Conservation (phyloP, 2,113 vertebrate species). For the Scolopax mira region DNA sequence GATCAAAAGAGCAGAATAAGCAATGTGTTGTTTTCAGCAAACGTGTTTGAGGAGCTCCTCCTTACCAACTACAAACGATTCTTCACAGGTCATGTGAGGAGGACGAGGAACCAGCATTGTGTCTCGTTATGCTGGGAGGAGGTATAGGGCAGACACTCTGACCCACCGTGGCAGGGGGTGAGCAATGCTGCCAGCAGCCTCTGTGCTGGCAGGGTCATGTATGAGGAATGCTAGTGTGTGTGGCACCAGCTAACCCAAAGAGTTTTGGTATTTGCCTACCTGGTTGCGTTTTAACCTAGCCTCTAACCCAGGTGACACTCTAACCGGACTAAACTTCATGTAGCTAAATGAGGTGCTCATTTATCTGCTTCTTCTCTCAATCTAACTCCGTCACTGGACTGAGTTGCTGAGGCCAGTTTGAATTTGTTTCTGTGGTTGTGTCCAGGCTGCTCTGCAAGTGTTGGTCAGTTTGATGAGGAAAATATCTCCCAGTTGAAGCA, state of each 20-base stretch:
- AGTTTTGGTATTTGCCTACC: not conserved
- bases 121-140: constrained; percentile 85
- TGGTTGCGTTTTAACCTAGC: constrained; percentile 29
- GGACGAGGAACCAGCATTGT: constrained; percentile 81
- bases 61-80: constrained; percentile 70
- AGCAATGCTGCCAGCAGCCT: constrained; percentile 73
- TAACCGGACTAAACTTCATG: constrained; percentile 61
- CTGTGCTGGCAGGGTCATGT: not conserved
- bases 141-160: constrained; percentile 87
- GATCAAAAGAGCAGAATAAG: not conserved
- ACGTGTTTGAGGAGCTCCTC: not conserved
- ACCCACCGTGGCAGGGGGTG: constrained; percentile 82
- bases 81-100: constrained; percentile 91
- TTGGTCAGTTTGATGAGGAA: not conserved
- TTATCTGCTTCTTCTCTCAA: not conserved
- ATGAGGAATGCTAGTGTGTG: constrained; percentile 67
- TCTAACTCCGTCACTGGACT: not conserved
- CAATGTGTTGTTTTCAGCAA: not conserved
- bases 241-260: constrained; percentile 61
- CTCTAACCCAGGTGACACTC: constrained; percentile 32
- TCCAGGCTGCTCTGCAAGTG: not conserved
- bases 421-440: not conserved
- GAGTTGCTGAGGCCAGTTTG: not conserved
- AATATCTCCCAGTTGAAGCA: not conserved
- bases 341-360: not conserved